A percentile compares a stretch with the other conserved stretches of the same genome.
Conservation (phyloP, 2,113 vertebrate species). For the Neodon shergylaensis region DNA sequence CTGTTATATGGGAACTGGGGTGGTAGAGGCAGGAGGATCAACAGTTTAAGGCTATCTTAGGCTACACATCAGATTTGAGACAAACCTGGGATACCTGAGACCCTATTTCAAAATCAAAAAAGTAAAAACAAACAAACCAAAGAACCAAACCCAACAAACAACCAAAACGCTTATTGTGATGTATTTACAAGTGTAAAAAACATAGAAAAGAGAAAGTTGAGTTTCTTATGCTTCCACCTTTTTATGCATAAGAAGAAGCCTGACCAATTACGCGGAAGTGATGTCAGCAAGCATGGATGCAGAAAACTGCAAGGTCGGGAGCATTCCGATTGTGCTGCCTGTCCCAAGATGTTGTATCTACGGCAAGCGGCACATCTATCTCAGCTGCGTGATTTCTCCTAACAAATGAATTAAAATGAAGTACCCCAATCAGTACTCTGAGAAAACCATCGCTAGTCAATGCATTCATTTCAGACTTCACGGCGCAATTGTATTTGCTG, state of each 20-base stretch:
- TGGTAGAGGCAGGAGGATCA: neutral
- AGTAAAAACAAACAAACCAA: neutral
- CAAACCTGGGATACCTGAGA: neutral
- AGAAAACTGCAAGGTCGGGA: neutral
- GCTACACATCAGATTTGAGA: neutral
- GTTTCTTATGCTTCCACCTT: neutral
- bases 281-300: too few species aligned
- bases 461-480: neutral
- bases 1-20: neutral
- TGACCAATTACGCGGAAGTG: neutral
- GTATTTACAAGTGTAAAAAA: neutral
- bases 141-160: neutral
- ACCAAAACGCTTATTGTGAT: neutral
- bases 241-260: neutral
- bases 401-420: neutral
- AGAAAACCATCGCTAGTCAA: neutral
- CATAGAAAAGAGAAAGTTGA: neutral
- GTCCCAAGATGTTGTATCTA: neutral
- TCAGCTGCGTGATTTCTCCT: neutral
- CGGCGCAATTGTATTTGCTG: neutral
- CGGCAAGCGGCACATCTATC: neutral
- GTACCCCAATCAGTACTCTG: neutral
- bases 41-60: neutral
- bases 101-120: neutral
- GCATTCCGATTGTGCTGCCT: neutral